These are phyloP conservation scores for Drosophila lacertosa DNA, from an alignment of 1,140 invertebrate species.

Conservation along the genomic window DNA sequence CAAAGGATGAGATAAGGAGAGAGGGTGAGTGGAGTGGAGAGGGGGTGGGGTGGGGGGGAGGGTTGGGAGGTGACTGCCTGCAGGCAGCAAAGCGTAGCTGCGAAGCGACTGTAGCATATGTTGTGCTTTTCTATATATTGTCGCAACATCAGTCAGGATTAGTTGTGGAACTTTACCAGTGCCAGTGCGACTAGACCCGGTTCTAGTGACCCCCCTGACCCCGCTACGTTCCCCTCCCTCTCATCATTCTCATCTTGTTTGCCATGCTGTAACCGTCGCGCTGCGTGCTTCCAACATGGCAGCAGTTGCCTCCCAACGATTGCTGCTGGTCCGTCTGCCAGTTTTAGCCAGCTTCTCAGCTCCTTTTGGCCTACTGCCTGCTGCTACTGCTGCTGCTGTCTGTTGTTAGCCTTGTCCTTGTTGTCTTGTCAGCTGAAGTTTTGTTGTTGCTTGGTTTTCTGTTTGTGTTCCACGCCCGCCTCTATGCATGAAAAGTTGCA, in stretches of 20 bases:
- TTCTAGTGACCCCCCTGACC: constrained; percentile 20
- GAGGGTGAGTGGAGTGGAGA: background rate
- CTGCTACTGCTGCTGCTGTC: background rate
- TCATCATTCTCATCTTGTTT: constrained; percentile 67
- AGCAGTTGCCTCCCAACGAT: constrained; percentile 55
- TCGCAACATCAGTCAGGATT: constrained; percentile 81
- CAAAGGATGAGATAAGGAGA: constrained; percentile 9
- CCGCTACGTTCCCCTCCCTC: background rate
- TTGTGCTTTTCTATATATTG: constrained; percentile 77
- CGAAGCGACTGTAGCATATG: constrained; percentile 72
- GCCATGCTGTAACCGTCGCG: constrained; percentile 78
- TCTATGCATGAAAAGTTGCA: constrained; percentile 59
- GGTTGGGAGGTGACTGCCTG: background rate
- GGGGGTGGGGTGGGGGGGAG: background rate
- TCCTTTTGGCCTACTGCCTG: background rate
- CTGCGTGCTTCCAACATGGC: constrained; percentile 72
- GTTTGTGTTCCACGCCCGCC: constrained; percentile 57
- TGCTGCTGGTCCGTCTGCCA: constrained; percentile 20
- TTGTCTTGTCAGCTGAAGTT: constrained; percentile 76
- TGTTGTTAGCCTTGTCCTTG: constrained; percentile 73
- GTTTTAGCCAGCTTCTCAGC: background rate
- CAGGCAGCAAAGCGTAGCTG: constrained; percentile 73
- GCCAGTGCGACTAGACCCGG: constrained; percentile 53
- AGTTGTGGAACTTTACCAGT: constrained; percentile 77
- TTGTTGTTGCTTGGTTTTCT: constrained; percentile 50